Evolutionary conservation across 1,140 invertebrate genomes (phyloP).

Genomic region (Araneus ventricosus): DNA sequence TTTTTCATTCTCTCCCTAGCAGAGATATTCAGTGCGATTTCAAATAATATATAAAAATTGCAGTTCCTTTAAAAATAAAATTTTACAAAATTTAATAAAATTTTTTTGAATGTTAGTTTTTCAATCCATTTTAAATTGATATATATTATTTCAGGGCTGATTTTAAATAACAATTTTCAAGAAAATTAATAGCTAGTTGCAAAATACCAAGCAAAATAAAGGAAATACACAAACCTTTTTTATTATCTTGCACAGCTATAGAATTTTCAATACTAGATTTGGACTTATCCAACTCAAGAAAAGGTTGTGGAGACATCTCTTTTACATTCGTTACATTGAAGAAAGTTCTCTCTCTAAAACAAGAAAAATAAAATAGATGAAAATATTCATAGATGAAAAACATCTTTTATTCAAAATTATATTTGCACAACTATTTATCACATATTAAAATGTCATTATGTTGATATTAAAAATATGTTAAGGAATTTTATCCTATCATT

Average conservation of each 20-base stretch:
- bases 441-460: neutral
- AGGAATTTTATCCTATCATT: too few relatives aligned
- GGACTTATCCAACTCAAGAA: constrained; percentile 53
- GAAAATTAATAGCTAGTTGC: too few relatives aligned
- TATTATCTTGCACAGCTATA: constrained; percentile 46
- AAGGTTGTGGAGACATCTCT: constrained; percentile 16
- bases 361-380: neutral
- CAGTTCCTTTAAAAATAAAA: too few relatives aligned
- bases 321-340: constrained; percentile 36
- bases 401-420: neutral
- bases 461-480: too few relatives aligned
- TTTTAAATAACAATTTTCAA: too few relatives aligned
- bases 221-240: constrained; percentile 51
- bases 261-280: constrained; percentile 68
- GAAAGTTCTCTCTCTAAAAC: constrained; percentile 25
- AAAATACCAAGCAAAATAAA: neutral
- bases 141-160: too few relatives aligned
- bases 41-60: too few relatives aligned
- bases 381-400: neutral
- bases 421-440: neutral
- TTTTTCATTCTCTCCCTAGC: too few relatives aligned
- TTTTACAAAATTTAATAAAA: too few relatives aligned
- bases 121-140: too few relatives aligned
- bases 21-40: too few relatives aligned
- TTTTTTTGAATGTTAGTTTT: too few relatives aligned